Evolutionary conservation across 35 echinoderm and acorn worm genomes (phyloP).

Genomic region (Apostichopus parvimensis): DNA sequence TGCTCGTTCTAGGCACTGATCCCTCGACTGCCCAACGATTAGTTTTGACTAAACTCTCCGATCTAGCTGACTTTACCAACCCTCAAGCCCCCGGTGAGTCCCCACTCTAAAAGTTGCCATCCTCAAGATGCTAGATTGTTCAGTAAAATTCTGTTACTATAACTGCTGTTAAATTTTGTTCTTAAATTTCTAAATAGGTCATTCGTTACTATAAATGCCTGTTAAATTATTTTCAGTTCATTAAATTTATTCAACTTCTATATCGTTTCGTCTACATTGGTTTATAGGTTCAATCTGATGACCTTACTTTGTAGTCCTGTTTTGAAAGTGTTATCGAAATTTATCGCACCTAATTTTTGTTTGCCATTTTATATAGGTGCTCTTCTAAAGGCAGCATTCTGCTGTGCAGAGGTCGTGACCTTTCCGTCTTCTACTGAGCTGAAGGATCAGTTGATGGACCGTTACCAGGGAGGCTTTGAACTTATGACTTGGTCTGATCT

Average conservation of each 20-base stretch:
- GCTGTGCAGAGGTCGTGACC: slow-evolving; percentile 85
- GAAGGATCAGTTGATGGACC: slow-evolving; percentile 78
- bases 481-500: slow-evolving; percentile 93
- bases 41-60: slow-evolving; percentile 67
- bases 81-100: slow-evolving; percentile 83
- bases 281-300: too few species aligned
- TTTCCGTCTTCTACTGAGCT: slow-evolving; percentile 58
- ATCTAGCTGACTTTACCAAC: slow-evolving; percentile 80
- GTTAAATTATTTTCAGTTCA: too few species aligned
- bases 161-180: too few species aligned
- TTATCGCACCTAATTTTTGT: background rate
- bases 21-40: slow-evolving; percentile 51
- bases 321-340: too few species aligned
- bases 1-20: slow-evolving; percentile 75
- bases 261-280: too few species aligned
- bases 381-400: slow-evolving; percentile 89
- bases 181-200: too few species aligned
- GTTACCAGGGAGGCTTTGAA: slow-evolving; percentile 89
- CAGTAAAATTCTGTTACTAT: too few species aligned
- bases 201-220: too few species aligned
- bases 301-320: too few species aligned
- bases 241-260: too few species aligned
- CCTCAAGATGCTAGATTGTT: too few species aligned
- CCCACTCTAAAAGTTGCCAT: too few species aligned
- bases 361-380: slow-evolving; percentile 57